phyloP scores from a whole-genome alignment of 1,140 invertebrate species.

The Aphis gossypii region DNA sequence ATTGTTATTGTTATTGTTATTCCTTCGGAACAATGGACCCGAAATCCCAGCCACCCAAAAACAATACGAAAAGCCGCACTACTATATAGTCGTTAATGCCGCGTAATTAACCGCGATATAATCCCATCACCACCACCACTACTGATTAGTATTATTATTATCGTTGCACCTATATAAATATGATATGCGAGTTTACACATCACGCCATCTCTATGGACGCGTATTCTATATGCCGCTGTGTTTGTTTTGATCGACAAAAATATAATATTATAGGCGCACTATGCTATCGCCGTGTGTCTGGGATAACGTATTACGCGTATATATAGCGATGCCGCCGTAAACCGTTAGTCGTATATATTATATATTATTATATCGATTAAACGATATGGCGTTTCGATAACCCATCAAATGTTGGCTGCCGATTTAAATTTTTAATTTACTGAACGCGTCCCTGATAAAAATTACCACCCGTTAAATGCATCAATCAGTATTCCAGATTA shows the following conservation, averaged over 20 bases:
- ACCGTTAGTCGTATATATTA: neutral
- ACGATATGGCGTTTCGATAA: neutral
- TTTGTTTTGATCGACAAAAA: neutral
- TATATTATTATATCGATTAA: no score
- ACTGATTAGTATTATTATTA: neutral
- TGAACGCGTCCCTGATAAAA: neutral
- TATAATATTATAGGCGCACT: neutral
- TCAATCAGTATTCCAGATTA: neutral
- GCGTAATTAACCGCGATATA: constrained; percentile 55
- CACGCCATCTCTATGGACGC: no score
- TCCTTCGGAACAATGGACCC: constrained; percentile 43
- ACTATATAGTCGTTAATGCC: constrained; percentile 33
- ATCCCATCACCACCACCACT: neutral
- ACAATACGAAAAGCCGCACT: constrained; percentile 39
- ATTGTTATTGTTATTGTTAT: constrained; percentile 52
- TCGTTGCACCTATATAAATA: neutral
- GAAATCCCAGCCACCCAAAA: constrained; percentile 32
- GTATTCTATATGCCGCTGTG: neutral
- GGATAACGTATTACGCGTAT: neutral
- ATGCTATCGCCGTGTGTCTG: neutral
- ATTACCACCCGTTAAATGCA: neutral
- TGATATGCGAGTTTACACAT: neutral
- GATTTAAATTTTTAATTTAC: neutral
- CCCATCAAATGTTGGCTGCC: neutral
- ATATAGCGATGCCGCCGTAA: neutral